These are phyloP conservation scores for Enhydra lutris DNA, from an alignment of 2,113 vertebrate genomes.

Conservation along the genomic window DNA sequence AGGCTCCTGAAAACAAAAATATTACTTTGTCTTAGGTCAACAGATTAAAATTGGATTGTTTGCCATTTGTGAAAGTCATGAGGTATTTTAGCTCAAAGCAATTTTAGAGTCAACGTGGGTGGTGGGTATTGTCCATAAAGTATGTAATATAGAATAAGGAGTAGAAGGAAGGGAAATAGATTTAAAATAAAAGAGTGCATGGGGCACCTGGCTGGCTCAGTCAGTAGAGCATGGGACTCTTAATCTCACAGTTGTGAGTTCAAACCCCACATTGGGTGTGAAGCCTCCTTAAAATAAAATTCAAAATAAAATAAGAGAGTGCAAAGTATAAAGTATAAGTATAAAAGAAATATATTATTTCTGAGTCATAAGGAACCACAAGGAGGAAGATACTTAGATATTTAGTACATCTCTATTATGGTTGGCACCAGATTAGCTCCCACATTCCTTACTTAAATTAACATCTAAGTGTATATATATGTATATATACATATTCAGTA, in stretches of 20 bases:
- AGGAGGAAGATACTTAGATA: neutral
- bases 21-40: neutral
- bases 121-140: neutral
- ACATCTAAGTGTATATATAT: neutral
- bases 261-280: neutral
- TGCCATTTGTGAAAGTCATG: neutral
- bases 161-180: neutral
- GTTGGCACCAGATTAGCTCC: neutral
- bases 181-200: neutral
- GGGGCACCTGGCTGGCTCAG: neutral
- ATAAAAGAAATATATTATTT: neutral
- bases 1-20: neutral
- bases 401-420: neutral
- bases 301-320: neutral
- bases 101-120: neutral
- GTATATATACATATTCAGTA: too few relatives aligned
- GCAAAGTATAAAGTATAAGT: neutral
- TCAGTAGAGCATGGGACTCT: neutral
- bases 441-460: neutral
- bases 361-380: neutral
- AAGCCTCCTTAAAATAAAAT: neutral
- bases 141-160: neutral
- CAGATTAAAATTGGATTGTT: neutral
- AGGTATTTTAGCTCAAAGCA: conserved; percentile 12
- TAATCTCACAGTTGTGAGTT: neutral